Base-by-base conservation (phyloP, 2,113 vertebrate genomes). In the Noctilio leporinus region DNA sequence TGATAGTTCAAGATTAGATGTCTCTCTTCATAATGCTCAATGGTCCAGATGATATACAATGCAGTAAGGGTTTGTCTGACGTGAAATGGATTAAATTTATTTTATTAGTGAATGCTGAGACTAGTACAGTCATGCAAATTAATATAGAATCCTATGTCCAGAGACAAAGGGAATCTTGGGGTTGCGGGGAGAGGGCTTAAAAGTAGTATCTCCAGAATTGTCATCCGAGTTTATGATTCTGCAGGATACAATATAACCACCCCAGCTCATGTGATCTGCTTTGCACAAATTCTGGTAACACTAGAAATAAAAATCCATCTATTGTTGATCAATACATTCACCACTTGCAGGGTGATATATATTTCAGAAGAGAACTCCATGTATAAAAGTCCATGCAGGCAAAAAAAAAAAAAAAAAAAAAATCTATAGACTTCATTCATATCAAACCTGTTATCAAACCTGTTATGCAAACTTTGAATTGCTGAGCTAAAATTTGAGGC, bases 61-160 rank as follows among this genome's bases (percentile, higher is more conserved):
- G 55, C 62, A 90, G 45, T 38, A 47, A 94, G 30, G 72, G 33
- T 35, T 95, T 82, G 47, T 92, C 72, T 94, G 35, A 82, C 82
- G 47, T 53, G 59, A 85, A 92, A 93, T 62, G 47, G 55, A 70
- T 62, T 77, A 59, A 83, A 82, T 92, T 87, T 81, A 91, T 82
- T 94, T 95, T 92, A 93, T 89, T 86, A 96, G 67, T 86, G 70
- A 97, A 93, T 26, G 72, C 19, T 55, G 75, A 90, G 35, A 15
- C 35, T 72, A 59, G 28, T 72, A 62, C 0, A 51, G 38, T 59
- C 92, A 95, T 65, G 76, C 55, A 94, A 93, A 92, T 67, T 87
- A 88, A 38, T 55, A 80, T 35, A 91, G 45, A 88, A 73, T 86
- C 49, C 75, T 67, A 82, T 57, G 40, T 69, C 11, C 38, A 69